Evolutionary conservation across 2,888 invertebrate genomes (phyloP), one percentile per base, ranked within the genome.

Genomic region (Campaea margaritaria): DNA sequence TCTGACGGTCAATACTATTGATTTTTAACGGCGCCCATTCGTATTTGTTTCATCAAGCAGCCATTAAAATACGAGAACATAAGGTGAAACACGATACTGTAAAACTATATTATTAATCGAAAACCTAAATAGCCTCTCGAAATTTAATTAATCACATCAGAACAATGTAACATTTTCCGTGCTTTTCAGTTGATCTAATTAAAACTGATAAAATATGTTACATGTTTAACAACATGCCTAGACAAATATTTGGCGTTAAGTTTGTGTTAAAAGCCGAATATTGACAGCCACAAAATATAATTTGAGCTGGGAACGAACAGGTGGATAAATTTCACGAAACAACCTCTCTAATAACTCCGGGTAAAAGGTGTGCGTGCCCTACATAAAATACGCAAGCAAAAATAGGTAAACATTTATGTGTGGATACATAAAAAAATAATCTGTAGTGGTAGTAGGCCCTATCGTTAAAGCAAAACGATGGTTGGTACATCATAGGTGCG

Each of bases 291-390:
- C 28, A 39, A 48, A 58, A 58, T 46, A 49, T 41, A 45, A 41
- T 58, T 53, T 43, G n/a, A 61, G 62, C 61, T 70, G 70, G 58
- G 71, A 71, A 69, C 61, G 50, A 58, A 58, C 71, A 74, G 66
- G 70, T 75, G 75, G 67, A 67, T 67, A 73, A 73, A 70, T 69
- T 70, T 65, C 55, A 66, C 66, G 65, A 13, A 58, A 52, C 16
- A 43, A 58, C 43, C 36, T 38, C 49, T 44, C 43, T 47, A 36
- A 16, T 48, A 42, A 42, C 41, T 47, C 47, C 7, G 12, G 46
- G 51, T 28, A 34, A 57, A 50, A 46, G 41, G 58, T 46, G 15
- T 38, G 38, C 50, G 36, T 42, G 28, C 3, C 42, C 39, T 39
- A 21, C 38, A 38, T 44, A 34, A 45, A 38, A 49, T 43, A n/a